Evolutionary conservation across 2,113 vertebrate species (phyloP), one percentile per base, ranked within the genome.

Genomic region (Merops nubicus): DNA sequence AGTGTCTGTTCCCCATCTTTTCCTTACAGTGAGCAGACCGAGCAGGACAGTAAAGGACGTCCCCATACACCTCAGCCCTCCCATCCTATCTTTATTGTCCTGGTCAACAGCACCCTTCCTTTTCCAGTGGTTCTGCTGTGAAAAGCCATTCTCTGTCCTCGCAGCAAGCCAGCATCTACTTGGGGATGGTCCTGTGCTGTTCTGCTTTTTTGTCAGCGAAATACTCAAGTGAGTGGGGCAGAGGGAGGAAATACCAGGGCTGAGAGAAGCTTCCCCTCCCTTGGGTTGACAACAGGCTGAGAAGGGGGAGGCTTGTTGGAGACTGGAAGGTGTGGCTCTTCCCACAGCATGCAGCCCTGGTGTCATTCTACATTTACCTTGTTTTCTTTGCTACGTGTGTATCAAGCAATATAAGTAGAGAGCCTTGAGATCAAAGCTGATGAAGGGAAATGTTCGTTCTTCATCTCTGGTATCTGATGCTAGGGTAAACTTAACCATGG

Each of bases 381-480:
- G 29, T 36, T 88, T 76, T 28, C 53, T 80, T 68, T 76, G 65
- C 54, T 75, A 3, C 23, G n/a, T 65, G 28, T 34, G 7, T 88
- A 62, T 50, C 40, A 48, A 79, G 53, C 21, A 85, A 34, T 16
- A 20, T 38, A 13, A 91, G 23, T 22, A 69, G 56, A 95, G 88
- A 93, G 67, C 50, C 67, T 73, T 57, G 63, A 90, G 91, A 85
- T 59, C 63, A 88, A 89, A 94, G 67, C 2, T 65, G 45, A 69
- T 88, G 56, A 94, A 95, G 90, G 54, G 23, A 93, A 93, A 77
- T 26, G 29, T 89, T 91, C 88, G 74, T 96, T 91, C 70, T 94
- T 80, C 38, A 79, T 36, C 67, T 90, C 68, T 42, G 48, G 8
- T 40, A 80, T 70, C 56, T 84, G 54, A 83, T 76, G 25, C 50